phyloP scores from a whole-genome alignment of 1,140 invertebrate genomes.

The Vollenhovia emeryi region DNA sequence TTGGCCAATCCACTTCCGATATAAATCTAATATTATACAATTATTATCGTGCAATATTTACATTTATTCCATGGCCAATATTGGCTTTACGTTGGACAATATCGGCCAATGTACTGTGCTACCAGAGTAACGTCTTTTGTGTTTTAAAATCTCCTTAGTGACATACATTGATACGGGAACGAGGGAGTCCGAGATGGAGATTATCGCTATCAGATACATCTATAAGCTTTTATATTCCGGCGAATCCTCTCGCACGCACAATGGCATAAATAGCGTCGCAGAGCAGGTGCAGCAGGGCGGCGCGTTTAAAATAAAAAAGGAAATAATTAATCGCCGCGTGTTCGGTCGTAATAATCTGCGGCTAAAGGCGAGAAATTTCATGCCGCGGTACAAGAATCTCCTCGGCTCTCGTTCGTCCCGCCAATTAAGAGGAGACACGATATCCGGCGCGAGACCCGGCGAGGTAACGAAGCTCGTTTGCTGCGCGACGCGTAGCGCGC shows the following conservation, averaged over 20 bases:
- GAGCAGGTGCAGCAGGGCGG: not conserved
- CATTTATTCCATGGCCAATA: too few relatives aligned
- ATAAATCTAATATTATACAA: too few relatives aligned
- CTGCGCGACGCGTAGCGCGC: constrained; percentile 24
- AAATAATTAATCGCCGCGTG: constrained; percentile 65
- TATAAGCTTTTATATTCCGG: not conserved
- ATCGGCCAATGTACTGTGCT: too few relatives aligned
- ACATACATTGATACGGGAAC: not conserved
- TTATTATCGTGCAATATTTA: too few relatives aligned
- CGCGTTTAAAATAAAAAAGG: constrained; percentile 26
- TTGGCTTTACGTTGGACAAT: too few relatives aligned
- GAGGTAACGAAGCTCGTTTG: constrained; percentile 67
- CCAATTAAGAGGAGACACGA: constrained; percentile 77
- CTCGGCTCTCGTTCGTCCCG: constrained; percentile 67
- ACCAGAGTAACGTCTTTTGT: not conserved
- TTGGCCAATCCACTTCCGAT: too few relatives aligned
- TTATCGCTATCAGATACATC: not conserved
- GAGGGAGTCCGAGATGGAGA: not conserved
- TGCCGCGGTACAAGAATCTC: constrained; percentile 61
- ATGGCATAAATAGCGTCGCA: constrained; percentile 43
- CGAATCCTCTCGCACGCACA: not conserved
- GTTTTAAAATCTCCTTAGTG: not conserved
- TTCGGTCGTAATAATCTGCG: constrained; percentile 42
- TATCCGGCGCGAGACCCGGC: constrained; percentile 48
- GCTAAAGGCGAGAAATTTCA: constrained; percentile 75